Evolutionary conservation across 2,797 vertebrate species (phyloP), one percentile per base, ranked within the genome.

Genomic region (Myoxocephalus aenaeus): DNA sequence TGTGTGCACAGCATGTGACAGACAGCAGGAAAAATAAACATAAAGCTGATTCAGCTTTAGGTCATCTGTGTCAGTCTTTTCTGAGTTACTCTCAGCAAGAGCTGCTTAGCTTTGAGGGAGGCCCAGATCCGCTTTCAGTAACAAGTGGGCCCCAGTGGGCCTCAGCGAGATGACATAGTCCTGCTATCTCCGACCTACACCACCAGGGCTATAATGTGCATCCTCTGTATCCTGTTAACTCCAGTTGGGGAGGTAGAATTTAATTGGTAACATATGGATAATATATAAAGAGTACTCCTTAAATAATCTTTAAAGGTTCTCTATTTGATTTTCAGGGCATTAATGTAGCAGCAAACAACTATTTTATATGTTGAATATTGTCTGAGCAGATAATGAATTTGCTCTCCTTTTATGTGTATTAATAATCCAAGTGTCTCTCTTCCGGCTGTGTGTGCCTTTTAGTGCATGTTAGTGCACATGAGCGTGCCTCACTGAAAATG

Each of bases 51-150:
- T 90, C 81, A 78, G 71, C 50, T 73, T 18, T 38, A 87, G 71
- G 68, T 73, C 72, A 83, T 66, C 42, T 58, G 65, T 77, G 72
- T 70, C 67, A 73, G 69, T 77, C 67, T 74, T 73, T 75, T 75
- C 57, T 86, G 75, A 82, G 73, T 90, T 80, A 80, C 68, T 85
- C 64, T 79, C 64, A 75, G 70, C 53, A 34, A 62, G 77, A 84
- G 61, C 27, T 53, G 59, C 46, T 64, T 48, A 7, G n/a, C 72
- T 80, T 53, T 76, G 38, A 83, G 53, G 64, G 82, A 81, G 82
- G 64, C 62, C 63, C 48, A 59, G 61, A 71, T 82, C 75, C 46
- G 14, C 40, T 85, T 59, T 80, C 29, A 64, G 73, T 42, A 70
- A 79, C 65, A 75, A 79, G 34, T 44, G 82, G 51, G 85, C 76